Base-by-base conservation (phyloP, 2,888 invertebrate genomes). In the Drosophila antonietae region DNA sequence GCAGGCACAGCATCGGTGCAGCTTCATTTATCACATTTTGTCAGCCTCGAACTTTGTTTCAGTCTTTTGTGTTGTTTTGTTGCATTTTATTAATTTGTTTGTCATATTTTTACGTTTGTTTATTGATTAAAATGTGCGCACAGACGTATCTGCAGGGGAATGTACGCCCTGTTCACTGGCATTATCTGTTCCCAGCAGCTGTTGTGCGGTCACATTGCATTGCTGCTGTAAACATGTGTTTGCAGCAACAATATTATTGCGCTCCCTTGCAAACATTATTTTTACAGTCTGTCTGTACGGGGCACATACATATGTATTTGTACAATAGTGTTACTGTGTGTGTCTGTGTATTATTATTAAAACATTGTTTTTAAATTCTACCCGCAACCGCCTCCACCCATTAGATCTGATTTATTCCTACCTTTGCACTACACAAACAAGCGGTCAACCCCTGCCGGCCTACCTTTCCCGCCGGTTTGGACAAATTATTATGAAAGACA, bases 31-130 rank as follows among this genome's bases (percentile, higher is more conserved):
- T 83, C 75, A 87, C 81, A 83, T 88, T 78, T 82, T 76, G 79
- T 75, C 83, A 10, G 14, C 12, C 37, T 56, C 31, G 49, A 55
- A 76, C 68, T 51, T 37, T 59, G 69, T 58, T 76, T 59, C 49
- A 56, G 18, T 65, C 49, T 58, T 56, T 61, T 70, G 37, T 75
- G 59, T 73, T n/a, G 20, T 20, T 41, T n/a, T 66, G 71, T 75
- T 83, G 85, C 75, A 82, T 89, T 90, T 90, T 82, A 89, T 90
- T 87, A 89, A 90, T 89, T 90, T 85, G 83, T 89, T 90, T 89
- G 90, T 90, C 88, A 82, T 89, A 82, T 84, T 89, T 89, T 81
- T 74, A 79, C 83, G 73, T 83, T 88, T 90, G 88, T 90, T 90
- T 90, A 90, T 88, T 88, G 90, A 88, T 89, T 78, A 80, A 85